Evolutionary conservation across 2,113 vertebrate species (phyloP).

Genomic region (Nestor notabilis): DNA sequence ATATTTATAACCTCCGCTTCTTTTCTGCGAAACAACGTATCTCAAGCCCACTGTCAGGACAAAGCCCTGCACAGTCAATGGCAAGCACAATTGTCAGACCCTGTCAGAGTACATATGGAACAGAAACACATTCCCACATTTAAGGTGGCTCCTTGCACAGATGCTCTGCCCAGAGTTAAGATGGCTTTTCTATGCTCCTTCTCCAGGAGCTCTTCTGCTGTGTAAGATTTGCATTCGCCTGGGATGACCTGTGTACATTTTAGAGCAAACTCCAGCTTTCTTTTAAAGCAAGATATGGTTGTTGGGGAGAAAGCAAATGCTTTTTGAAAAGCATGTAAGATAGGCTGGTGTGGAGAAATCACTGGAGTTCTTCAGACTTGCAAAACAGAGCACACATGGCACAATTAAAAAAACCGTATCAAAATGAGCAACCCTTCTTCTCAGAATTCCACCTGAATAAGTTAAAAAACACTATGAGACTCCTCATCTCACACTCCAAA

Average conservation of each 20-base stretch:
- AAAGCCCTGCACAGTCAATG: not conserved
- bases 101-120: not conserved
- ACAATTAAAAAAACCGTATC: not conserved
- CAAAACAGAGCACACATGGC: not conserved
- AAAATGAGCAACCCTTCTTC: accelerated
- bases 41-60: not conserved
- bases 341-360: not conserved
- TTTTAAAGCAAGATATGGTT: not conserved
- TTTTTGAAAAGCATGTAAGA: not conserved
- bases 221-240: not conserved
- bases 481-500: not conserved
- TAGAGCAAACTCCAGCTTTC: not conserved
- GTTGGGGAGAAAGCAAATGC: not conserved
- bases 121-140: not conserved
- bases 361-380: not conserved
- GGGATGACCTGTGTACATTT: not conserved
- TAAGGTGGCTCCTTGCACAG: not conserved
- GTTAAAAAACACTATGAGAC: not conserved
- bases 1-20: not conserved
- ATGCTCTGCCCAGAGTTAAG: not conserved
- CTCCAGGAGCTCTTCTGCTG: not conserved
- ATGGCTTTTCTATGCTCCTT: not conserved
- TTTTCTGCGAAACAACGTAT: not conserved
- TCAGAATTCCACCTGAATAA: not conserved
- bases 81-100: not conserved